phyloP scores from a whole-genome alignment of 2,797 vertebrate species.

The Helostoma temminkii region DNA sequence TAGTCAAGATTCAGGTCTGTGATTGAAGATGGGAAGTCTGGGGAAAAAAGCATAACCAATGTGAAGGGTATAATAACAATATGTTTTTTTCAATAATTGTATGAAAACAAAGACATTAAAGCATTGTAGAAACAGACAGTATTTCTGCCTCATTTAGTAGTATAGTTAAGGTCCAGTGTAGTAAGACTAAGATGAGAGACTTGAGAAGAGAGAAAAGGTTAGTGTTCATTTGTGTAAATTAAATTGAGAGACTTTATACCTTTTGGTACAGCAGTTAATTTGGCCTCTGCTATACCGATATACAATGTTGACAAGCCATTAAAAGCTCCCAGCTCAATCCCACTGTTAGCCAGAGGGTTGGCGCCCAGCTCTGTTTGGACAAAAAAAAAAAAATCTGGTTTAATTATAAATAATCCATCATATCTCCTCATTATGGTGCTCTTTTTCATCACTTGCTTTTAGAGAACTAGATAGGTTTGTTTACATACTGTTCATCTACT shows the following conservation, averaged over 20 bases:
- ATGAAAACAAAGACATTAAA: background rate
- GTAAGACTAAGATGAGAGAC: background rate
- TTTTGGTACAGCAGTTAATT: conserved; percentile 94
- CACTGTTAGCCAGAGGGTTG: conserved; percentile 93
- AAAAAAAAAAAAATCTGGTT: conserved; percentile 34
- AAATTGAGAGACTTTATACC: conserved; percentile 76
- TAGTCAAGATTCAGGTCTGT: conserved; percentile 94
- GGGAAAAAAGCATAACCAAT: conserved; percentile 22
- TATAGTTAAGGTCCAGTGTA: background rate
- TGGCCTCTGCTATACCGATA: conserved; percentile 93
- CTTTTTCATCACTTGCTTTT: conserved; percentile 10
- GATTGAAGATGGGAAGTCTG: conserved; percentile 89
- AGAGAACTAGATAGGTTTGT: background rate
- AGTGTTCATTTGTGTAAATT: conserved; percentile 6
- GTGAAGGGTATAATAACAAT: background rate
- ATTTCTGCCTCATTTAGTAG: background rate
- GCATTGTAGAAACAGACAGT: background rate
- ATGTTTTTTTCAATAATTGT: background rate
- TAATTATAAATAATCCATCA: conserved; percentile 11
- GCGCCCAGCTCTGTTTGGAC: conserved; percentile 92
- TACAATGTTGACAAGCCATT: conserved; percentile 91
- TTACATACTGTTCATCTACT: too few relatives aligned
- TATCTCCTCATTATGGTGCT: background rate
- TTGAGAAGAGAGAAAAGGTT: background rate
- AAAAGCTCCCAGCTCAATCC: conserved; percentile 93